These are phyloP conservation scores for Tethea ocularis DNA, from an alignment of 2,888 invertebrate species.

Conservation along the genomic window DNA sequence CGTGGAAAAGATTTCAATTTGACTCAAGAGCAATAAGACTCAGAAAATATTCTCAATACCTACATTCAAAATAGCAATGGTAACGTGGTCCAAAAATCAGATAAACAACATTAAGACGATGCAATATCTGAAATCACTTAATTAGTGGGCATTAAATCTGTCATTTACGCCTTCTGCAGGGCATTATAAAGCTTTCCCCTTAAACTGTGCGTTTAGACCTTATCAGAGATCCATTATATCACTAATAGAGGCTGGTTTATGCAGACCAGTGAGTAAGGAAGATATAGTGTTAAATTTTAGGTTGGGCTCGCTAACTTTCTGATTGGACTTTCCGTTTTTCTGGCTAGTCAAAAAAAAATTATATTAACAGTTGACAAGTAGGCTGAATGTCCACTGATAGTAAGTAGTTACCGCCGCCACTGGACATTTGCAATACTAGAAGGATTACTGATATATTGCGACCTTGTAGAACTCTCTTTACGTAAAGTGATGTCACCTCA, in stretches of 20 bases:
- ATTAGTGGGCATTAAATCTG: slow-evolving; percentile 78
- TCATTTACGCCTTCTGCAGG: slow-evolving; percentile 67
- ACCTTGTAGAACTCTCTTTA: too few relatives aligned
- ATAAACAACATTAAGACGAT: slow-evolving; percentile 56
- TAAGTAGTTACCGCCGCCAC: too few relatives aligned
- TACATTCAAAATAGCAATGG: slow-evolving; percentile 19
- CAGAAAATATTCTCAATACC: too few relatives aligned
- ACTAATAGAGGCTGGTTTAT: slow-evolving; percentile 72
- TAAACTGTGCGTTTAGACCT: slow-evolving; percentile 66
- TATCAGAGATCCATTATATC: slow-evolving; percentile 74
- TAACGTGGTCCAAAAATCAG: slow-evolving; percentile 69
- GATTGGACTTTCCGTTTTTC: not conserved
- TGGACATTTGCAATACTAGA: too few relatives aligned
- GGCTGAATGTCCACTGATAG: too few relatives aligned
- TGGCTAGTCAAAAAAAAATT: too few relatives aligned
- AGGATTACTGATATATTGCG: too few relatives aligned
- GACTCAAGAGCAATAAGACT: too few relatives aligned
- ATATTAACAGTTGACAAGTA: too few relatives aligned
- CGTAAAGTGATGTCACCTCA: too few relatives aligned
- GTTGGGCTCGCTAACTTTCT: not conserved
- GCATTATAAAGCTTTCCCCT: slow-evolving; percentile 64
- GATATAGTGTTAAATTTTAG: slow-evolving; percentile 8
- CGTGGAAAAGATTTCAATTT: too few relatives aligned
- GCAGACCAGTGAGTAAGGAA: slow-evolving; percentile 39
- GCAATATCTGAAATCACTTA: slow-evolving; percentile 69